Conservation (phyloP, 1,140 invertebrate genomes). For the Wasmannia auropunctata region DNA sequence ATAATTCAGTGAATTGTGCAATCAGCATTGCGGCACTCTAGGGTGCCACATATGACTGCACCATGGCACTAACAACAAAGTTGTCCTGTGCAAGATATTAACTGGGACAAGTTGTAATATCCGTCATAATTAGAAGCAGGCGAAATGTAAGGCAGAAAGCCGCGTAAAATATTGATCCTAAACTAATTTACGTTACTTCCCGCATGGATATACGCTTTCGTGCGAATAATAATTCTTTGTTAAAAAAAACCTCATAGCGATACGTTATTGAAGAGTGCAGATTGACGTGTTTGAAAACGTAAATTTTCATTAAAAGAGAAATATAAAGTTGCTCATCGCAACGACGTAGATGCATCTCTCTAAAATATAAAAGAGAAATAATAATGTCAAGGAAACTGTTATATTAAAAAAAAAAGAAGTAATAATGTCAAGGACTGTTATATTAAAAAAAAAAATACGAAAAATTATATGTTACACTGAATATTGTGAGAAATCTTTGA, state of each 20-base stretch:
- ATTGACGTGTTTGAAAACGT: not conserved
- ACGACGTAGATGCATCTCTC: not conserved
- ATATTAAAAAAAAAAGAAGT: not conserved
- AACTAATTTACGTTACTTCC: conserved; percentile 32
- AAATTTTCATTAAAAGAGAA: conserved; percentile 1
- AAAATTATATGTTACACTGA: not conserved
- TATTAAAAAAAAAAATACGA: not conserved
- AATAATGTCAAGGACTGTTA: not conserved
- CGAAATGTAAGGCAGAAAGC: not conserved
- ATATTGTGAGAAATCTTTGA: not conserved
- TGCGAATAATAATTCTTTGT: conserved; percentile 42
- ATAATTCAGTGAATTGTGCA: conserved; percentile 17
- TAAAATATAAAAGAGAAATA: not conserved
- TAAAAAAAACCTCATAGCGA: conserved; percentile 4
- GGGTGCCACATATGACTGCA: conserved; percentile 22
- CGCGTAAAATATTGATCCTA: not conserved
- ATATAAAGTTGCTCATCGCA: not conserved
- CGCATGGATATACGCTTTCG: not conserved
- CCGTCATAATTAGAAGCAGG: conserved; percentile 10
- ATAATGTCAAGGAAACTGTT: not conserved
- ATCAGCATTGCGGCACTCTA: conserved; percentile 31
- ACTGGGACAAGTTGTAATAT: conserved; percentile 23
- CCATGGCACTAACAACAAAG: not conserved
- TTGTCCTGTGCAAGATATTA: conserved; percentile 22
- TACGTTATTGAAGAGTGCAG: conserved; percentile 15